phyloP scores from a whole-genome alignment of 2,797 vertebrate species.

The Bovichtus diacanthus region DNA sequence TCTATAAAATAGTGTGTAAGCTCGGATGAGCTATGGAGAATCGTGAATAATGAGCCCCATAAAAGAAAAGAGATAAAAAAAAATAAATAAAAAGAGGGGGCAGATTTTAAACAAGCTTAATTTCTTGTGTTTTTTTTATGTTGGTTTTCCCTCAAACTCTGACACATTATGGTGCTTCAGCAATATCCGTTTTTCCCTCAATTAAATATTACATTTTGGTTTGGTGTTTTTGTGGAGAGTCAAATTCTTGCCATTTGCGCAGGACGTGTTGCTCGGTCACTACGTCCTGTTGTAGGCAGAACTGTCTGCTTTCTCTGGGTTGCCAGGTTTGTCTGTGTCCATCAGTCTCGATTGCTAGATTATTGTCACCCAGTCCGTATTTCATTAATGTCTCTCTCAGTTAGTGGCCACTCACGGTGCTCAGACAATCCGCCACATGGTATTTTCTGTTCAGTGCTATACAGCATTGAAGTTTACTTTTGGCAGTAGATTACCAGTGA shows the following conservation, averaged over 20 bases:
- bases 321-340: slow-evolving; percentile 8
- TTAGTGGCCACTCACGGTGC: background rate
- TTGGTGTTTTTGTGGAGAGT: background rate
- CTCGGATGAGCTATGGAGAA: background rate
- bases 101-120: too few relatives aligned
- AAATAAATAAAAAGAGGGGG: background rate
- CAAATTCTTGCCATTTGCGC: background rate
- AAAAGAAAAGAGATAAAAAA: background rate
- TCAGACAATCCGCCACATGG: background rate
- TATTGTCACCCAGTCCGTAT: background rate
- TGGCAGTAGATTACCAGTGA: background rate
- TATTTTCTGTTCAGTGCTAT: background rate
- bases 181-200: background rate
- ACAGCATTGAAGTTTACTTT: background rate
- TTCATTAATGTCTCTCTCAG: background rate
- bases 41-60: background rate
- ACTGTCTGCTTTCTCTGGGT: background rate
- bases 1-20: background rate
- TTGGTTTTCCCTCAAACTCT: background rate
- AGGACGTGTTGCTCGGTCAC: background rate
- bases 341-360: background rate
- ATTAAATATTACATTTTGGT: background rate
- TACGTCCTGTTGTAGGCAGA: background rate
- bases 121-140: background rate
- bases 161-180: background rate